These are phyloP conservation scores for Drosophila obscura DNA, from an alignment of 1,140 invertebrate genomes.

Conservation along the genomic window DNA sequence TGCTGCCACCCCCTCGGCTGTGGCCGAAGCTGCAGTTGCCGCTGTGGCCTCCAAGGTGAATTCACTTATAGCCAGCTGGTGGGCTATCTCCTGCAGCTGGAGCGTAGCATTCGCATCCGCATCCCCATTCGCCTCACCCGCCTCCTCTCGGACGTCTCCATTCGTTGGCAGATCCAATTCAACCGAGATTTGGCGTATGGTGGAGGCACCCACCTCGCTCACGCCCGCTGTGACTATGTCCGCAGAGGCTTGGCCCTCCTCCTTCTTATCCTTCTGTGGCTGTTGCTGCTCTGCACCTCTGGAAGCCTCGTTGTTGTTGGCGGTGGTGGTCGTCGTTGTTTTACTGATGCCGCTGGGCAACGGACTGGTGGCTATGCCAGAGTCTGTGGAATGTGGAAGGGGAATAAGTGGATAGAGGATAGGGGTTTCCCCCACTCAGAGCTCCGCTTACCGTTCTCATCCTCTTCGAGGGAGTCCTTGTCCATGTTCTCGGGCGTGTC, in stretches of 20 bases:
- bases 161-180: conserved; percentile 12
- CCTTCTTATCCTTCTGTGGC: conserved; percentile 1
- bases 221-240: conserved; percentile 64
- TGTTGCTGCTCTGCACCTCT: not conserved
- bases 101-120: not conserved
- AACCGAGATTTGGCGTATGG: conserved; percentile 64
- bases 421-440: no score
- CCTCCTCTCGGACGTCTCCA: conserved; percentile 1
- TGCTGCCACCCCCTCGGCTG: not conserved
- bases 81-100: not conserved
- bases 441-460: conserved; percentile 73
- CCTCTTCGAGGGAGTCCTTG: conserved; percentile 84
- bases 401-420: not conserved
- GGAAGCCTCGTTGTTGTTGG: conserved; percentile 13
- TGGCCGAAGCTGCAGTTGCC: not conserved
- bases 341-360: conserved; percentile 52
- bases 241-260: conserved; percentile 20
- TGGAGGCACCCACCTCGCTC: conserved; percentile 69
- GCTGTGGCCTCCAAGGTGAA: not conserved
- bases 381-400: conserved; percentile 50
- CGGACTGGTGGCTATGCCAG: conserved; percentile 81
- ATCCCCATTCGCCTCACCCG: not conserved
- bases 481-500: conserved; percentile 85
- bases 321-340: not conserved
- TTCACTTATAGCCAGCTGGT: conserved; percentile 17